These are phyloP conservation scores for Odontamblyopus rebecca DNA, from an alignment of 2,797 vertebrate genomes.

Conservation along the genomic window DNA sequence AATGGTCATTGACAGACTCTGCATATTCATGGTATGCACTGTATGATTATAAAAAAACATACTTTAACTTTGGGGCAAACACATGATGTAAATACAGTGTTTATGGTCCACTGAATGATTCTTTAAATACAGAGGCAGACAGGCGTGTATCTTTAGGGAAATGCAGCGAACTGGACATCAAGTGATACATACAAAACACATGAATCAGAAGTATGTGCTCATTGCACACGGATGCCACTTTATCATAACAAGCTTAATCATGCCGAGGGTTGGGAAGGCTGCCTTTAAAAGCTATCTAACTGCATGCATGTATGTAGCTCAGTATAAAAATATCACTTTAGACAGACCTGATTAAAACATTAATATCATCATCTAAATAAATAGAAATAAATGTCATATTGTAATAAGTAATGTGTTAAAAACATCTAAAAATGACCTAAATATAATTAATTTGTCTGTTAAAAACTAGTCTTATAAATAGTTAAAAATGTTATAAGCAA, in stretches of 20 bases:
- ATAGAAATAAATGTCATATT: too few species aligned
- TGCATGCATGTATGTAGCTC: too few species aligned
- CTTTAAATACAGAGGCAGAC: slow-evolving; percentile 6
- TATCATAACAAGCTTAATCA: slow-evolving; percentile 17
- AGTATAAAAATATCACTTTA: too few species aligned
- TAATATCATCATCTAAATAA: too few species aligned
- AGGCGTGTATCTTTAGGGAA: slow-evolving; percentile 18
- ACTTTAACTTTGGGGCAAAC: slow-evolving; percentile 1
- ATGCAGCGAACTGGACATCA: slow-evolving; percentile 33
- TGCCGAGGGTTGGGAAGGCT: too few species aligned
- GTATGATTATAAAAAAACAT: background rate
- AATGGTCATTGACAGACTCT: background rate
- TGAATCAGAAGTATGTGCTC: slow-evolving; percentile 15
- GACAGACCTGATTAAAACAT: too few species aligned
- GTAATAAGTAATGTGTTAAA: too few species aligned
- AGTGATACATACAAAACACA: slow-evolving; percentile 2
- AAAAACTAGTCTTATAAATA: too few species aligned
- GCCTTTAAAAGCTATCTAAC: too few species aligned
- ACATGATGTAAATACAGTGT: background rate
- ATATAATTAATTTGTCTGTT: too few species aligned
- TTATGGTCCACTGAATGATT: background rate
- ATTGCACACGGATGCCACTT: slow-evolving; percentile 18
- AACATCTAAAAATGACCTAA: too few species aligned
- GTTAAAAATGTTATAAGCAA: too few species aligned
- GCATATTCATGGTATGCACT: slow-evolving; percentile 1